Percentiles rank a stretch among this genome's conserved stretches.
Evolutionary conservation across 2,797 vertebrate species (phyloP).

Genomic region (Hypotaenidia philippensis): DNA sequence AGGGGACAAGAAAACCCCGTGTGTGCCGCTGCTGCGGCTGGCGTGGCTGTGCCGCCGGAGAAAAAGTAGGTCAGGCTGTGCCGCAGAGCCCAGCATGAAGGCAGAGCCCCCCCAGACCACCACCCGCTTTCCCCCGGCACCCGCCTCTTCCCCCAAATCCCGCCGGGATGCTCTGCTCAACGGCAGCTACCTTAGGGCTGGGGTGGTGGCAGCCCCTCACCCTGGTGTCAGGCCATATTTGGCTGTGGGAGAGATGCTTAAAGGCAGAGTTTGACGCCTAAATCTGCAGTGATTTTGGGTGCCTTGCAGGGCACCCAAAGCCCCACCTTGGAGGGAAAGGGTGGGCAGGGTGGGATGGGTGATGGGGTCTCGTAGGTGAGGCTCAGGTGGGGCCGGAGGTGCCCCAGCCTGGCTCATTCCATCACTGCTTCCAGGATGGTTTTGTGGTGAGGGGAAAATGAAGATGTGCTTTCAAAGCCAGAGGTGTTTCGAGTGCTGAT

Average conservation of each 20-base stretch:
- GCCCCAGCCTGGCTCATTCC: not conserved
- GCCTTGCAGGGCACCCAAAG: not conserved
- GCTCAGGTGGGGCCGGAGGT: not conserved
- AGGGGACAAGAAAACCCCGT: conserved; percentile 1
- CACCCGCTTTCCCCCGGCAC: not conserved
- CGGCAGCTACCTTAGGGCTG: not conserved
- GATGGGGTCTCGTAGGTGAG: accelerated
- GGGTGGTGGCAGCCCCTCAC: not conserved
- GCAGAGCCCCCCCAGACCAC: not conserved
- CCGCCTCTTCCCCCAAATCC: not conserved
- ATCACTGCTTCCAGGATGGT: not conserved
- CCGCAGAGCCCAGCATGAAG: not conserved
- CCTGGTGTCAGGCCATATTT: accelerated
- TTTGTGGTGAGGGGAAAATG: not conserved
- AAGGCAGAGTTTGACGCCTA: not conserved
- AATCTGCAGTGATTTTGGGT: not conserved
- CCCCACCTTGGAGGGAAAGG: not conserved
- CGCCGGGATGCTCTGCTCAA: not conserved
- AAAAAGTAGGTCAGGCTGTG: conserved; percentile 76
- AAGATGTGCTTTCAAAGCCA: not conserved
- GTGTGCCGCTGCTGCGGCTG: not conserved
- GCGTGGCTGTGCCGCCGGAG: not conserved
- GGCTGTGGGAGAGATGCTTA: not conserved
- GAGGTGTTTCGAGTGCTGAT: not conserved
- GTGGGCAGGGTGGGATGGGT: not conserved